Percentiles rank a stretch among this genome's conserved stretches.
These are phyloP conservation scores for Drosophila bipectinata DNA, from an alignment of 1,140 invertebrate species.

Conservation along the genomic window DNA sequence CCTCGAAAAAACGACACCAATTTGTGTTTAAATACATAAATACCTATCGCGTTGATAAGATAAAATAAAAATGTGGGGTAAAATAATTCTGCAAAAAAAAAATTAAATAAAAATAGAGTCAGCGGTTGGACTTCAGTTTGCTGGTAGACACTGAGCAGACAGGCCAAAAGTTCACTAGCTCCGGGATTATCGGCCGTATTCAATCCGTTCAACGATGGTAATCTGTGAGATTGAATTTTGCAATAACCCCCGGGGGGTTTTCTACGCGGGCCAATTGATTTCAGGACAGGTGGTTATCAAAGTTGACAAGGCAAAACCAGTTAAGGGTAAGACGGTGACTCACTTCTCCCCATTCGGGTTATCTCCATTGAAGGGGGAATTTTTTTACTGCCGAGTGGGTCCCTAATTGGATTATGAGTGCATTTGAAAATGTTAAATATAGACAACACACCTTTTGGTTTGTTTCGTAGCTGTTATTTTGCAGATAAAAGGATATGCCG, in stretches of 20 bases:
- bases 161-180: constrained; percentile 21
- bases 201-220: constrained; percentile 48
- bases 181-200: constrained; percentile 4
- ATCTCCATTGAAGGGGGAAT: constrained; percentile 7
- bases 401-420: constrained; percentile 11
- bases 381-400: neutral
- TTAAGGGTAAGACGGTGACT: constrained; percentile 70
- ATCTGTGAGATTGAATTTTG: constrained; percentile 79
- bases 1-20: constrained; percentile 17
- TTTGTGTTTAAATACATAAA: constrained; percentile 48
- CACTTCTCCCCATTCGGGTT: neutral
- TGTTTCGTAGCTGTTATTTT: constrained; percentile 53
- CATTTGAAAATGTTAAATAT: constrained; percentile 3
- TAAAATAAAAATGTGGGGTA: constrained; percentile 47
- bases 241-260: constrained; percentile 84
- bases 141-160: constrained; percentile 26
- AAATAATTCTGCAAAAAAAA: constrained; percentile 26
- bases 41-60: constrained; percentile 58
- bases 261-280: constrained; percentile 85
- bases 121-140: constrained; percentile 29
- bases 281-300: constrained; percentile 84
- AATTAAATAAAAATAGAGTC: constrained; percentile 18
- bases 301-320: constrained; percentile 83
- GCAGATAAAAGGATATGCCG: constrained; percentile 66
- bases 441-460: neutral